These are phyloP conservation scores for Prunella himalayana DNA, from an alignment of 2,113 vertebrate genomes.

Conservation along the genomic window DNA sequence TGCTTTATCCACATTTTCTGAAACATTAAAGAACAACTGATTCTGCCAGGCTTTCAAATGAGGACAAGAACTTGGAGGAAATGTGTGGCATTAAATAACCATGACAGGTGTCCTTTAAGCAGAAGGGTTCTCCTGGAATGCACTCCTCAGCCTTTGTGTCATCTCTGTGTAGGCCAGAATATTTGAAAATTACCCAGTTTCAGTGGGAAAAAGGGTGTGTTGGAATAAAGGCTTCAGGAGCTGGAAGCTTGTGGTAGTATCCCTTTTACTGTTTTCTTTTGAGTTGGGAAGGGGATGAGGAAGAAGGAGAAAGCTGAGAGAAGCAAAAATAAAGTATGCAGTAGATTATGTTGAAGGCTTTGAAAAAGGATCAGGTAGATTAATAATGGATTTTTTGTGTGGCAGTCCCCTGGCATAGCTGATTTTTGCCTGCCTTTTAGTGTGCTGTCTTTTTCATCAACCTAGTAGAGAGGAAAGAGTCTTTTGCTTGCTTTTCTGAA, in stretches of 20 bases:
- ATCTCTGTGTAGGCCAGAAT: neutral
- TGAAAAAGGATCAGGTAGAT: neutral
- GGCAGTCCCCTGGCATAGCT: neutral
- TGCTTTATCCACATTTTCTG: neutral
- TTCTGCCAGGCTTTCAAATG: neutral
- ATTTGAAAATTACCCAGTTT: neutral
- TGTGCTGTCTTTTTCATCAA: neutral
- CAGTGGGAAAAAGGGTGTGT: neutral
- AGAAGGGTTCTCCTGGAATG: neutral
- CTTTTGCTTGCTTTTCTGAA: neutral
- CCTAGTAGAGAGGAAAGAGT: neutral
- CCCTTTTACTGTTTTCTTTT: neutral
- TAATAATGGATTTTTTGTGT: conserved; percentile 4
- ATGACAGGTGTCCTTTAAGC: neutral
- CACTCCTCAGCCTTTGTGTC: neutral
- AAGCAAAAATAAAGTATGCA: neutral
- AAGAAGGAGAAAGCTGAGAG: neutral
- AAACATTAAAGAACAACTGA: rapidly evolving
- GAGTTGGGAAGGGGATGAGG: neutral
- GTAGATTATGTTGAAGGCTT: neutral
- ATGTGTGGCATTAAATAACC: neutral
- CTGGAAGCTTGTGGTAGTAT: neutral
- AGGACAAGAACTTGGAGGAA: neutral
- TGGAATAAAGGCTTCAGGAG: neutral
- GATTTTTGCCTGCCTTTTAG: neutral